These are phyloP conservation scores for Brachypterus glaber DNA, from an alignment of 2,888 invertebrate genomes.

Conservation along the genomic window DNA sequence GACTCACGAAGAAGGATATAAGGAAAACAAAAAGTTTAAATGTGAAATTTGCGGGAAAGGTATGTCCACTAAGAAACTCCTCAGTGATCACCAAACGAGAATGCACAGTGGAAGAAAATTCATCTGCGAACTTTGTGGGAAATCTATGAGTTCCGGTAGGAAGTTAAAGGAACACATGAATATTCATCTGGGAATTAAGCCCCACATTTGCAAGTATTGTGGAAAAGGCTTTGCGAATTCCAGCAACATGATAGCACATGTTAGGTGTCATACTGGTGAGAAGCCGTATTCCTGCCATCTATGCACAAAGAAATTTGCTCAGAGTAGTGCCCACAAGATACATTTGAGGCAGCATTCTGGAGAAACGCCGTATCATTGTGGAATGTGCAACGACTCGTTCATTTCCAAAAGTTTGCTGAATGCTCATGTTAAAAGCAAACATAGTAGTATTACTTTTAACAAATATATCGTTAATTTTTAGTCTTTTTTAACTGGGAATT, in stretches of 20 bases:
- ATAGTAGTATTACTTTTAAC: neutral
- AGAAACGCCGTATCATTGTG: constrained; percentile 45
- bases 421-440: constrained; percentile 8
- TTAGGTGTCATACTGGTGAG: constrained; percentile 46
- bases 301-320: constrained; percentile 47
- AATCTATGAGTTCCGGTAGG: constrained; percentile 39
- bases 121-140: constrained; percentile 45
- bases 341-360: constrained; percentile 49
- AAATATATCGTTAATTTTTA: too few relatives aligned
- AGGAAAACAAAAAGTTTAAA: constrained; percentile 22
- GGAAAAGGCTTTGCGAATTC: constrained; percentile 49
- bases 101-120: constrained; percentile 18
- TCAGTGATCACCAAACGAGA: constrained; percentile 25
- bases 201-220: constrained; percentile 45
- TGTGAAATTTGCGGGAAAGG: constrained; percentile 24
- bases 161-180: constrained; percentile 27
- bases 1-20: constrained; percentile 24
- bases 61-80: constrained; percentile 23
- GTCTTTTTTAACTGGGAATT: too few relatives aligned
- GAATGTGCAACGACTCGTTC: constrained; percentile 47
- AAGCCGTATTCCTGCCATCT: constrained; percentile 47
- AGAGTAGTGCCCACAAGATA: constrained; percentile 2
- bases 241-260: constrained; percentile 45
- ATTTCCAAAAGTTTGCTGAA: constrained; percentile 28
- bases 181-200: constrained; percentile 37